Evolutionary conservation across 2,888 invertebrate species (phyloP).

Genomic region (Steinernema scapterisci): DNA sequence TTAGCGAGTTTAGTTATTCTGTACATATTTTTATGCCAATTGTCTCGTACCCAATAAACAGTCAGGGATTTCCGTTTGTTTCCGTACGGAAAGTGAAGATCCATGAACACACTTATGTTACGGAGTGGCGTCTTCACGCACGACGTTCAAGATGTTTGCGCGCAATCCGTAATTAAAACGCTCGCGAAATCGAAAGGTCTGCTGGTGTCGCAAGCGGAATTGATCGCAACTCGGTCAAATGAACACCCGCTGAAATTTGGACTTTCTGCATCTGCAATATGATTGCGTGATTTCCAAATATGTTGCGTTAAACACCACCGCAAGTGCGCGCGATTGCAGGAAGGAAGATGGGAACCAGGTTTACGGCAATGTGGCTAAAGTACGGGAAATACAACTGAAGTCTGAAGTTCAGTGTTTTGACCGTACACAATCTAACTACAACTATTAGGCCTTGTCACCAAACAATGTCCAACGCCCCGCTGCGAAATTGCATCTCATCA

Average conservation of each 20-base stretch:
- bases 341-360: too few relatives aligned
- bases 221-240: neutral
- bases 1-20: neutral
- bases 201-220: neutral
- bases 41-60: neutral
- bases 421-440: too few relatives aligned
- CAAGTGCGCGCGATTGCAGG: too few relatives aligned
- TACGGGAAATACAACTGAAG: too few relatives aligned
- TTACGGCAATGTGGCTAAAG: too few relatives aligned
- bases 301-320: too few relatives aligned
- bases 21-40: neutral
- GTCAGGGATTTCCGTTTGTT: neutral
- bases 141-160: slow-evolving; percentile 19
- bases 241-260: neutral
- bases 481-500: neutral
- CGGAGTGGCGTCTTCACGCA: neutral
- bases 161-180: slow-evolving; percentile 25
- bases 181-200: slow-evolving; percentile 28
- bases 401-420: too few relatives aligned
- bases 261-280: too few relatives aligned
- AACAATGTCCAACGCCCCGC: neutral
- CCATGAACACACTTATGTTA: too few relatives aligned
- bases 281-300: too few relatives aligned
- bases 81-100: too few relatives aligned
- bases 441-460: too few relatives aligned